These are phyloP conservation scores for Hassar affinis DNA, from an alignment of 2,113 vertebrate species.

Conservation along the genomic window DNA sequence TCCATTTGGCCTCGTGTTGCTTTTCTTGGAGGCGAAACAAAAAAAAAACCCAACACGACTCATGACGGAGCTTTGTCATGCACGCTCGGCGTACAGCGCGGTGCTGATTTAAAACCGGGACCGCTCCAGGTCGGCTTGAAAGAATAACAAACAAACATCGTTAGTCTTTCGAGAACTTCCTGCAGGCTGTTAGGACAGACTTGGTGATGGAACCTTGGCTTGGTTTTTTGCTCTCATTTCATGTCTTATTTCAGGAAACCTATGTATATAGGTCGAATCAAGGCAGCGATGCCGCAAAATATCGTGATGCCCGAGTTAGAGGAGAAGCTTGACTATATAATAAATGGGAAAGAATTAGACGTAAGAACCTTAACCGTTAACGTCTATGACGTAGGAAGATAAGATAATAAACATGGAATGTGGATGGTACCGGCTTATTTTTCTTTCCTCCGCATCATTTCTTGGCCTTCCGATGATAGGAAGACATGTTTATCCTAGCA, in stretches of 20 bases:
- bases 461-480: neutral
- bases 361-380: neutral
- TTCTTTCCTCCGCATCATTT: neutral
- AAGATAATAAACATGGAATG: neutral
- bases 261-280: conserved; percentile 13
- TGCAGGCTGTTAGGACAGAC: neutral
- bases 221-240: neutral
- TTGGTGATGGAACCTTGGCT: conserved; percentile 1
- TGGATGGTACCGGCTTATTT: neutral
- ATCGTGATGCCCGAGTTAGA: neutral
- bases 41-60: neutral
- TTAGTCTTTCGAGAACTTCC: conserved; percentile 29
- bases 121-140: neutral
- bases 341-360: neutral
- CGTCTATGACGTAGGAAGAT: neutral
- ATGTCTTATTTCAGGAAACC: conserved; percentile 2
- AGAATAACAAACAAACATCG: conserved; percentile 44
- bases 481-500: neutral
- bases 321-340: neutral
- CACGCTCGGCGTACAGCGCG: neutral
- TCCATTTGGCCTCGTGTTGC: neutral
- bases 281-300: neutral
- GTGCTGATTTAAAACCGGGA: neutral
- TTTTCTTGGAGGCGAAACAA: neutral
- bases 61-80: conserved; percentile 10